phyloP scores from a whole-genome alignment of 2,888 invertebrate genomes.

The Shargacucullia verbasci region DNA sequence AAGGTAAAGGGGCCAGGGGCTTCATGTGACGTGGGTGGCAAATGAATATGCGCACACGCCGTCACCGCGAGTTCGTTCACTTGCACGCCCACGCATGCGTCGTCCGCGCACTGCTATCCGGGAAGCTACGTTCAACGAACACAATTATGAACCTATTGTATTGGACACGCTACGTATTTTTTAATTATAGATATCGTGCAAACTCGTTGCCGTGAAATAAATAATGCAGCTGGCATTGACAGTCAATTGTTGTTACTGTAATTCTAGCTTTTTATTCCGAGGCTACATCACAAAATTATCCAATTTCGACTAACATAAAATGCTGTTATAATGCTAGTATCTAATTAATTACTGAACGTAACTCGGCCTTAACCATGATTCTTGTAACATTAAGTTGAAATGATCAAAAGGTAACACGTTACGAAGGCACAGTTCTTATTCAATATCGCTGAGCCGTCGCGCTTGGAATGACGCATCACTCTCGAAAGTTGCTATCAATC shows the following conservation, averaged over 20 bases:
- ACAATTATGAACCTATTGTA: conserved; percentile 52
- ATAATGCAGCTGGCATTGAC: conserved; percentile 49
- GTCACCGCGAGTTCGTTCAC: conserved; percentile 65
- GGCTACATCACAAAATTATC: conserved; percentile 23
- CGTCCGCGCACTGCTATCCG: conserved; percentile 44
- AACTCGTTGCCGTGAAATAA: conserved; percentile 48
- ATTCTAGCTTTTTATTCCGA: conserved; percentile 24
- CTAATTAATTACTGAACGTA: conserved; percentile 16
- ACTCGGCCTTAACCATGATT: conserved; percentile 27
- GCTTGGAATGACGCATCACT: conserved; percentile 53
- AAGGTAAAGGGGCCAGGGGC: conserved; percentile 30
- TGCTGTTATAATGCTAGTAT: conserved; percentile 1
- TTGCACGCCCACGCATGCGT: conserved; percentile 59
- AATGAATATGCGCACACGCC: conserved; percentile 44
- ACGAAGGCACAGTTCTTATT: conserved; percentile 43
- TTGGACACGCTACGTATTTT: conserved; percentile 54
- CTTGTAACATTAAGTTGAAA: conserved; percentile 15
- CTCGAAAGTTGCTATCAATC: conserved; percentile 63
- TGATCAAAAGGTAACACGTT: conserved; percentile 31
- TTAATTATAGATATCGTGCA: conserved; percentile 50
- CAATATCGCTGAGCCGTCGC: conserved; percentile 36
- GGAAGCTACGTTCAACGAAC: conserved; percentile 53
- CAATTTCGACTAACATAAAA: conserved; percentile 19
- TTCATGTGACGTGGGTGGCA: conserved; percentile 54
- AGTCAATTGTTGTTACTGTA: conserved; percentile 29